Evolutionary conservation across 2,888 invertebrate species (phyloP).

Genomic region (Meiosimyza platycephala): DNA sequence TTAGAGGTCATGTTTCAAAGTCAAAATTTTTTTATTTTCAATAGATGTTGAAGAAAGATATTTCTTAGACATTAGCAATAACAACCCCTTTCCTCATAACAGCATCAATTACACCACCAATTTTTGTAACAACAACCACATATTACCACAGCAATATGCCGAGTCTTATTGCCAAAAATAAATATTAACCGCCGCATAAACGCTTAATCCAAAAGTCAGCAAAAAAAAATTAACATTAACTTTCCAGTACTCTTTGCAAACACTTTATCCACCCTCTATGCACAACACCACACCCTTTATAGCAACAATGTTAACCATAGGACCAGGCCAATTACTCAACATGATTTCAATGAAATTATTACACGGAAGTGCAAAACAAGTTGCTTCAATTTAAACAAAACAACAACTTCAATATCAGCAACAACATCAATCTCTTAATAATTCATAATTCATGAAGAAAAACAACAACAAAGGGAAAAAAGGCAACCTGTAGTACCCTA

Average conservation of each 20-base stretch:
- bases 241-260: constrained; percentile 42
- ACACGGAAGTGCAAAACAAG: constrained; percentile 23
- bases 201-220: constrained; percentile 50
- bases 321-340: constrained; percentile 63
- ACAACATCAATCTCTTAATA: constrained; percentile 56
- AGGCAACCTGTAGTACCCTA: neutral
- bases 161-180: constrained; percentile 55
- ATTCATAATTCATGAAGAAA: constrained; percentile 1
- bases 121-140: constrained; percentile 11
- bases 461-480: constrained; percentile 55
- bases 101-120: constrained; percentile 12
- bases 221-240: constrained; percentile 5
- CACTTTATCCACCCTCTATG: constrained; percentile 25
- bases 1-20: too few species aligned
- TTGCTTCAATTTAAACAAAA: constrained; percentile 24
- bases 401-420: constrained; percentile 51
- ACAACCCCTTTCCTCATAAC: neutral
- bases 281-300: constrained; percentile 21
- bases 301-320: constrained; percentile 20
- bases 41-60: too few species aligned
- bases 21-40: too few species aligned
- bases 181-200: constrained; percentile 66
- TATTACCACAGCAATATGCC: constrained; percentile 40
- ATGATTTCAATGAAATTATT: constrained; percentile 65
- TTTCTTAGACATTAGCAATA: too few species aligned